These are phyloP conservation scores for Oncorhynchus keta DNA, from an alignment of 2,113 vertebrate genomes.

Conservation along the genomic window DNA sequence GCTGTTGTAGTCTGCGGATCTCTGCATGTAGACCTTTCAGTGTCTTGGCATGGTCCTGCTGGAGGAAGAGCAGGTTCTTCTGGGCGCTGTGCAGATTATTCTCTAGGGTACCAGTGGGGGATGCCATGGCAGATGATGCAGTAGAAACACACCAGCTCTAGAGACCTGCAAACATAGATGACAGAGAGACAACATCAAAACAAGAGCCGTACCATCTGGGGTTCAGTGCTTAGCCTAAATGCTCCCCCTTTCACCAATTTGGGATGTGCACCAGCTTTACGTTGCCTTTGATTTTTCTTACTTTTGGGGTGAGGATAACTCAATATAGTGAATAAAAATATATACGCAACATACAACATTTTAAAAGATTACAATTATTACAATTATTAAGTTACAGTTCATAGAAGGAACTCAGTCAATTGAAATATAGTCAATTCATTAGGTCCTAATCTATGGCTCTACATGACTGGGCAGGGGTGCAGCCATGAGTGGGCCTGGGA, in stretches of 20 bases:
- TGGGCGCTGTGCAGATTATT: conserved; percentile 96
- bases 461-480: too few species aligned
- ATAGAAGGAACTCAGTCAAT: too few species aligned
- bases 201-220: conserved; percentile 1
- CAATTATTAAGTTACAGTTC: too few species aligned
- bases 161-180: conserved; percentile 34
- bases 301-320: too few species aligned
- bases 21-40: conserved; percentile 91
- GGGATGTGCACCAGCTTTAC: conserved; percentile 17
- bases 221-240: conserved; percentile 3
- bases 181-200: conserved; percentile 25
- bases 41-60: conserved; percentile 90
- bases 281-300: not conserved
- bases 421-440: too few species aligned
- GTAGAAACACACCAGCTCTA: conserved; percentile 27
- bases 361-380: too few species aligned
- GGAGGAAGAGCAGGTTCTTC: conserved; percentile 95
- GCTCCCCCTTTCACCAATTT: conserved; percentile 15
- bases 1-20: conserved; percentile 91
- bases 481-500: too few species aligned
- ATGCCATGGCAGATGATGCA: conserved; percentile 79
- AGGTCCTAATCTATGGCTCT: too few species aligned
- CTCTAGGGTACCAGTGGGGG: conserved; percentile 84
- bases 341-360: too few species aligned
- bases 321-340: too few species aligned